phyloP scores from a whole-genome alignment of 2,888 invertebrate genomes.

The Amiota communis region DNA sequence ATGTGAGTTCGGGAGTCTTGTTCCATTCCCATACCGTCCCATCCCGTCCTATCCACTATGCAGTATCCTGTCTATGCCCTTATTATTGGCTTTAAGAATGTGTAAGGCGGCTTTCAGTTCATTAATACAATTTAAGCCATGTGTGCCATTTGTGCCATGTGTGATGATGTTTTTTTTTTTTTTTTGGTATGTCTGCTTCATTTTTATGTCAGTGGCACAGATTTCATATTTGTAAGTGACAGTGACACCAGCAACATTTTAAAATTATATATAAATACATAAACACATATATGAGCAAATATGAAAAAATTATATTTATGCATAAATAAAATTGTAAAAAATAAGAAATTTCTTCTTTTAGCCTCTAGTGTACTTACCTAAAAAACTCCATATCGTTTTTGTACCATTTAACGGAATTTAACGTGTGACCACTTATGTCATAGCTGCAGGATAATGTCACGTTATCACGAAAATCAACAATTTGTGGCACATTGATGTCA shows the following conservation, averaged over 20 bases:
- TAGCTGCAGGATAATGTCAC: constrained; percentile 74
- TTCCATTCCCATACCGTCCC: constrained; percentile 29
- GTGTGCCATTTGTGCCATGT: constrained; percentile 10
- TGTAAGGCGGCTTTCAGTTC: constrained; percentile 1
- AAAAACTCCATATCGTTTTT: constrained; percentile 74
- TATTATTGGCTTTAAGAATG: background rate
- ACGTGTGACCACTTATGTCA: constrained; percentile 73
- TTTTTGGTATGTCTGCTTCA: constrained; percentile 26
- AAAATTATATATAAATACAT: constrained; percentile 1
- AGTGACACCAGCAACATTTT: constrained; percentile 41
- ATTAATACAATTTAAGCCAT: constrained; percentile 15
- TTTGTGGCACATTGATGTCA: constrained; percentile 73
- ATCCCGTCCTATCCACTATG: constrained; percentile 10
- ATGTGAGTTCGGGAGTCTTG: constrained; percentile 21
- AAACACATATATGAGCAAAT: constrained; percentile 36
- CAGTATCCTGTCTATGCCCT: background rate
- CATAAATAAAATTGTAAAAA: constrained; percentile 3
- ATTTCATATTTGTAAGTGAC: constrained; percentile 56
- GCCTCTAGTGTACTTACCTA: constrained; percentile 62
- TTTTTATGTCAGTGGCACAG: constrained; percentile 42
- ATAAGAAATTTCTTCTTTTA: constrained; percentile 11
- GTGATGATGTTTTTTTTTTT: too few relatives aligned
- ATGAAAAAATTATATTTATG: constrained; percentile 27
- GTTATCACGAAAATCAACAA: constrained; percentile 73
- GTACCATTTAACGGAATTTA: constrained; percentile 75